phyloP scores from a whole-genome alignment of 1,140 invertebrate species.

The roundworm (Caenorhabditis elegans) region DNA sequence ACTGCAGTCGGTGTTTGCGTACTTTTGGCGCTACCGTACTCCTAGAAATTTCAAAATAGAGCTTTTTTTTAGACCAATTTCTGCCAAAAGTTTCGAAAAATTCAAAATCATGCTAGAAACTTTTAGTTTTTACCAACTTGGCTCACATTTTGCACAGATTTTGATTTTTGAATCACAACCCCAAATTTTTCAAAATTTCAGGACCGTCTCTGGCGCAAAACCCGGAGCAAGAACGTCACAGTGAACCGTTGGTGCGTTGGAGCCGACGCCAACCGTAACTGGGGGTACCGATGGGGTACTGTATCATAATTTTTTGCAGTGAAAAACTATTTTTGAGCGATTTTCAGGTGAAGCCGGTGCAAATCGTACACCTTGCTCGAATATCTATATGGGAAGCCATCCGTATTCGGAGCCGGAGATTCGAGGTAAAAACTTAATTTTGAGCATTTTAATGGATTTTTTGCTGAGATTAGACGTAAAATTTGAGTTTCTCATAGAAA shows the following conservation, averaged over 20 bases:
- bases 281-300: constrained; percentile 67
- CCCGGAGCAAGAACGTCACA: constrained; percentile 60
- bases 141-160: no score
- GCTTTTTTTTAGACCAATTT: no score
- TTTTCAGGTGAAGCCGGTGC: constrained; percentile 57
- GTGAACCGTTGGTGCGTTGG: constrained; percentile 66
- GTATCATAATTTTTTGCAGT: no score
- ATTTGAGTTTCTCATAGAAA: not conserved
- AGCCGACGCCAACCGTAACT: constrained; percentile 69
- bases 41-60: no score
- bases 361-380: constrained; percentile 59
- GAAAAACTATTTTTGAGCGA: not conserved
- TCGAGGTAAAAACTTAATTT: constrained; percentile 13
- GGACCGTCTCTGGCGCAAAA: constrained; percentile 69
- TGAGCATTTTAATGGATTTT: no score
- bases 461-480: not conserved
- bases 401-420: constrained; percentile 63
- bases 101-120: no score
- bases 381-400: constrained; percentile 58
- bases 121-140: no score
- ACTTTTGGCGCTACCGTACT: no score
- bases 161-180: no score
- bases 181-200: no score
- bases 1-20: no score
- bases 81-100: no score